These are phyloP conservation scores for Cephalopterus ornatus DNA, from an alignment of 2,113 vertebrate species.

Conservation along the genomic window DNA sequence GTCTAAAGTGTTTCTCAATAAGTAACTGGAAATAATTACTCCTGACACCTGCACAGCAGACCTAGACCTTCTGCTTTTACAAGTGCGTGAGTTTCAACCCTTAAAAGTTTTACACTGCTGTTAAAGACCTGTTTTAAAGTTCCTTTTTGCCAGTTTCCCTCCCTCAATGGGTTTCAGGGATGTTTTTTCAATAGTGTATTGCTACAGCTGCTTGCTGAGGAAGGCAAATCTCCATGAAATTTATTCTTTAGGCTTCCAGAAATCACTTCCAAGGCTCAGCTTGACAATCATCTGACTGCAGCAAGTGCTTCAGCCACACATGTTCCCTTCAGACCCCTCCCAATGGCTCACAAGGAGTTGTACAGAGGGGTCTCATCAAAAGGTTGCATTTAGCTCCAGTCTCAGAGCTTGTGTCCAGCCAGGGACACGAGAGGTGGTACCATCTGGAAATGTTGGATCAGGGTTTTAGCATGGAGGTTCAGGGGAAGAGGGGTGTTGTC, in stretches of 20 bases:
- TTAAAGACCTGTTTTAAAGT: conserved; percentile 58
- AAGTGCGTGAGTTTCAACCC: conserved; percentile 31
- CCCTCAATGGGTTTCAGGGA: conserved; percentile 20
- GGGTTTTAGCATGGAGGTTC: not conserved
- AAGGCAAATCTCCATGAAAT: conserved; percentile 38
- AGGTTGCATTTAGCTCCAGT: not conserved
- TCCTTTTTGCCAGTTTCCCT: conserved; percentile 42
- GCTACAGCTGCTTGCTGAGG: not conserved
- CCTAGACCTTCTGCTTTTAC: conserved; percentile 53
- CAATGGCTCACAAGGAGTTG: not conserved
- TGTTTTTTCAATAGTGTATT: not conserved
- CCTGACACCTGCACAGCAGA: conserved; percentile 55
- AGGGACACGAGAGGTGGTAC: not conserved
- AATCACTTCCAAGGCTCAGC: conserved; percentile 31
- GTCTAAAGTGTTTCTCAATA: conserved; percentile 12
- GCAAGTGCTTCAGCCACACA: conserved; percentile 16
- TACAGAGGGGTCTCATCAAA: not conserved
- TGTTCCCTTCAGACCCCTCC: not conserved
- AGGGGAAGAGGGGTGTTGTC: not conserved
- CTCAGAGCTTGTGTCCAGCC: not conserved
- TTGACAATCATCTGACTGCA: not conserved
- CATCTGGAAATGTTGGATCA: conserved; percentile 28
- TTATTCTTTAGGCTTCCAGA: conserved; percentile 31
- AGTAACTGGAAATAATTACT: conserved; percentile 67
- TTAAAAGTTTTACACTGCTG: conserved; percentile 35